Base-by-base conservation (phyloP, 2,113 vertebrate genomes). In the Polyodon spathula region DNA sequence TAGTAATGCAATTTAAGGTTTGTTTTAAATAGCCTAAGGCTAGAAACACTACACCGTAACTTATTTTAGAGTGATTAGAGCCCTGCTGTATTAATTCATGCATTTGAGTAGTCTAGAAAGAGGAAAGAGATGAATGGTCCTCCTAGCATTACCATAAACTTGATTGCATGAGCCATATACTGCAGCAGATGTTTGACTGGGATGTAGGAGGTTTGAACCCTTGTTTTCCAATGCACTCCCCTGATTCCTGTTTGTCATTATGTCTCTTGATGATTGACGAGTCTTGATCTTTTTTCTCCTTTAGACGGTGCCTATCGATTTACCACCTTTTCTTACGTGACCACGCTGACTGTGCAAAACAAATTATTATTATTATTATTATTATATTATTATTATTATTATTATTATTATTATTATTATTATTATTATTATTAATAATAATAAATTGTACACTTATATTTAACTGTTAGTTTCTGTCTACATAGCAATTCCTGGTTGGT, bases 1-100 rank as follows among this genome's bases (percentile, higher is more conserved):
- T 58, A 69, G 69, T 69, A 71, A 74, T 74, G 67, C 60, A 74
- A 71, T 69, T 71, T n/a, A 43, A 65, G 69, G 56, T 69, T 71
- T 74, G 60, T 65, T 69, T 66, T 67, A 56, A 63, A 67, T 27
- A 65, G 64, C 65, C 69, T 71, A 57, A 71, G 59, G 64, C 64
- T 56, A 57, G 64, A n/a, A 41, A 17, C 39, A 42, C 40, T 41
- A 42, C 39, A 58, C 4, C 15, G 16, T 44, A 58, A 42, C 56
- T 44, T 58, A 42, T 42, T 43, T 58, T 68, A 46, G 62, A 58
- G 69, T 74, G 72, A 74, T 74, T 71, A 74, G 71, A 71, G 65
- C 53, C n/a, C 62, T 67, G 58, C 68, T 54, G 63, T 65, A 58
- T 63, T 56, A 58, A 42, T 60, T 69, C 65, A 68, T 71, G 62